Conservation (phyloP, 1,140 invertebrate genomes). For the Sycobia sp. region DNA sequence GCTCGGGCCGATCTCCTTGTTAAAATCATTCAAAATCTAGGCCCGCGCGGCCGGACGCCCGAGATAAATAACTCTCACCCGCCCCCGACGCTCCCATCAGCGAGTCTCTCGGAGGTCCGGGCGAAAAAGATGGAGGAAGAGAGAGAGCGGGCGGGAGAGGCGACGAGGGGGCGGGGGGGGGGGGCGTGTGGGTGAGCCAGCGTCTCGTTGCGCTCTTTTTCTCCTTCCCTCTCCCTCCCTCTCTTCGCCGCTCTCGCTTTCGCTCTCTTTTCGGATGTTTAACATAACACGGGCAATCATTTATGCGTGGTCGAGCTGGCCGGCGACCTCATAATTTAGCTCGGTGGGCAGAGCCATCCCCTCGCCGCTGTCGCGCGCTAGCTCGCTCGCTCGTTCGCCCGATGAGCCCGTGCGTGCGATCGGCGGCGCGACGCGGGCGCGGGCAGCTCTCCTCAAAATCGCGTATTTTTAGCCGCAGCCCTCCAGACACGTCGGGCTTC, state of each 20-base stretch:
- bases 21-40: constrained; percentile 60
- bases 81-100: constrained; percentile 43
- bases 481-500: too few species aligned
- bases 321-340: constrained; percentile 59
- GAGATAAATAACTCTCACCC: constrained; percentile 60
- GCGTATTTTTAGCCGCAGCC: too few species aligned
- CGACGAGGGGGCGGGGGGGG: too few species aligned
- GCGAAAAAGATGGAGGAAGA: constrained; percentile 18
- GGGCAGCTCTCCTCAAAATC: constrained; percentile 5
- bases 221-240: constrained; percentile 35
- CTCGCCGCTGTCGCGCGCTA: neutral
- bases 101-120: constrained; percentile 3
- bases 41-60: constrained; percentile 46
- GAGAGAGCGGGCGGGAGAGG: constrained; percentile 39
- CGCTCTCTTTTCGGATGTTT: constrained; percentile 54
- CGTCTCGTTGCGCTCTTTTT: constrained; percentile 48
- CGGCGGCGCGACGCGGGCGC: constrained; percentile 24
- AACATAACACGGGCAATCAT: constrained; percentile 62
- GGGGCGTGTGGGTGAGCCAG: too few species aligned
- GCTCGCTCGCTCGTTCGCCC: neutral
- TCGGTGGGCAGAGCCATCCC: constrained; percentile 54
- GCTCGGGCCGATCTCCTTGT: constrained; percentile 34
- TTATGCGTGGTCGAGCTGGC: constrained; percentile 46
- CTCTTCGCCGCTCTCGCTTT: constrained; percentile 34
- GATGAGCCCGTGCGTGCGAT: neutral